phyloP scores from a whole-genome alignment of 1,140 invertebrate genomes.

The Drosophila mayri region DNA sequence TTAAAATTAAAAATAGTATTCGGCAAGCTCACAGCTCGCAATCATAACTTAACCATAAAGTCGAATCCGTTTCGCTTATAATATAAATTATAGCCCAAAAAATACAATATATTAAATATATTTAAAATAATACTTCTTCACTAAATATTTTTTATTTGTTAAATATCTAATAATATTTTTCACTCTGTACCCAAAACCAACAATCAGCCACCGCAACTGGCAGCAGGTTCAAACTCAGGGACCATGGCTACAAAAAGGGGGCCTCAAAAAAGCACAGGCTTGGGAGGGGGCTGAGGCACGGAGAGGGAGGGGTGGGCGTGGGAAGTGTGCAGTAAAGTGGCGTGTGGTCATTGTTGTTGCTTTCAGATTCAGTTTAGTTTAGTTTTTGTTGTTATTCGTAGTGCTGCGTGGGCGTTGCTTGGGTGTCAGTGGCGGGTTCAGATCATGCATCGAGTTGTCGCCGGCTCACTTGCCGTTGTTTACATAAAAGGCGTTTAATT shows the following conservation, averaged over 20 bases:
- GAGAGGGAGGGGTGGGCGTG: constrained; percentile 31
- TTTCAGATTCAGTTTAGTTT: background rate
- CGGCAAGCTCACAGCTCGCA: too few species aligned
- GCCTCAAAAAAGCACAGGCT: background rate
- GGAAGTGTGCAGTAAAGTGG: constrained; percentile 45
- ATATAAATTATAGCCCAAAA: too few species aligned
- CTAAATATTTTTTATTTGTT: too few species aligned
- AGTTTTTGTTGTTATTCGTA: constrained; percentile 25
- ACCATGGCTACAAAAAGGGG: constrained; percentile 42
- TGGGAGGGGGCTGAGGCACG: background rate
- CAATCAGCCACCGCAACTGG: constrained; percentile 27
- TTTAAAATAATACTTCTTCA: too few species aligned
- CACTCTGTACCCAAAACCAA: background rate
- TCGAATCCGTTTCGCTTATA: too few species aligned
- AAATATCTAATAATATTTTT: background rate
- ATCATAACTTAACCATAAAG: too few species aligned
- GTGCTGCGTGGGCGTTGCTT: constrained; percentile 64
- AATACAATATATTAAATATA: background rate
- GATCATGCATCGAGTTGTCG: constrained; percentile 63
- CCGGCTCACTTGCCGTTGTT: constrained; percentile 41
- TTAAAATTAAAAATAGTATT: too few species aligned
- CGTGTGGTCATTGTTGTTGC: constrained; percentile 50
- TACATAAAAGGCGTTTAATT: constrained; percentile 72
- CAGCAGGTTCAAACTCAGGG: constrained; percentile 61
- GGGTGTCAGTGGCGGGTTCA: constrained; percentile 51